A percentile compares a stretch with the other conserved stretches of the same genome.
phyloP scores from a whole-genome alignment of 2,797 vertebrate species.

The Carapus acus region DNA sequence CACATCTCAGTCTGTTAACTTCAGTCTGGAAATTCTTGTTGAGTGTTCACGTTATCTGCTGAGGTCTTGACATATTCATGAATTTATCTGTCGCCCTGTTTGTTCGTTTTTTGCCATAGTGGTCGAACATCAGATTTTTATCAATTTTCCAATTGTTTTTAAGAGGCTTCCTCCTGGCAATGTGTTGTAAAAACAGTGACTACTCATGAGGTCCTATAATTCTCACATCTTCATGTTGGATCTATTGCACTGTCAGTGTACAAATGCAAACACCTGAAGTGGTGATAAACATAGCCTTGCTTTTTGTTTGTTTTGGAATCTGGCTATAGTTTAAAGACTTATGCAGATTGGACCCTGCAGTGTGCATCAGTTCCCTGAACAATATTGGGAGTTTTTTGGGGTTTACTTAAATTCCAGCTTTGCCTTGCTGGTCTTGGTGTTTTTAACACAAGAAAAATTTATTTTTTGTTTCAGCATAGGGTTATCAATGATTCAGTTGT shows the following conservation, averaged over 20 bases:
- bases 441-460: constrained; percentile 6
- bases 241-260: constrained; percentile 42
- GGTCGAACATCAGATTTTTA: background rate
- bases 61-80: constrained; percentile 13
- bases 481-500: constrained; percentile 33
- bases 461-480: constrained; percentile 24
- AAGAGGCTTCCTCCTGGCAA: constrained; percentile 15
- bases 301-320: constrained; percentile 12
- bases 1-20: constrained; percentile 14
- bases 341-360: too few relatives aligned
- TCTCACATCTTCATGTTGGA: constrained; percentile 15
- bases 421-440: constrained; percentile 8
- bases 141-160: constrained; percentile 3
- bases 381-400: constrained; percentile 11
- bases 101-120: too few relatives aligned
- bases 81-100: constrained; percentile 30
- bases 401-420: constrained; percentile 15
- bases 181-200: constrained; percentile 44
- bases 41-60: constrained; percentile 15
- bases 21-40: background rate
- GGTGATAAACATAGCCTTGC: constrained; percentile 27
- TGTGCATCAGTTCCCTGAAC: too few relatives aligned
- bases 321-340: too few relatives aligned
- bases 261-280: constrained; percentile 27
- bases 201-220: constrained; percentile 14